Conservation (phyloP, 1,140 invertebrate species). For the Eurosta solidaginis region DNA sequence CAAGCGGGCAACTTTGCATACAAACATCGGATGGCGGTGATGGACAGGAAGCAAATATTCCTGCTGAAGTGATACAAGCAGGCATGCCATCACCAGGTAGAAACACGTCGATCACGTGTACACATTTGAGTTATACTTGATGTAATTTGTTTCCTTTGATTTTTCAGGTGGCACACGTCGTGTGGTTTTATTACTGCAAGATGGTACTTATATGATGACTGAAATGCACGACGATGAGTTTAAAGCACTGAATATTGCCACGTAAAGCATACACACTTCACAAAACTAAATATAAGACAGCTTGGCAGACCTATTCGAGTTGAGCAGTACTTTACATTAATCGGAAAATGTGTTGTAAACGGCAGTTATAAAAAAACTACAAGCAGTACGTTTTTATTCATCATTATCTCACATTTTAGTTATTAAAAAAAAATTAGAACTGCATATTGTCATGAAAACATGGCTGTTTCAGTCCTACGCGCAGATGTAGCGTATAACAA, state of each 20-base stretch:
- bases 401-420: too few species aligned
- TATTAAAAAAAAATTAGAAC: too few species aligned
- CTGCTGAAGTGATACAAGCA: constrained; percentile 80
- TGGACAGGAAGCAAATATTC: constrained; percentile 69
- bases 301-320: too few species aligned
- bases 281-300: too few species aligned
- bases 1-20: constrained; percentile 51
- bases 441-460: too few species aligned
- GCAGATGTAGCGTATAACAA: too few species aligned
- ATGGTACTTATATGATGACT: constrained; percentile 82
- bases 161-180: constrained; percentile 74
- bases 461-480: too few species aligned
- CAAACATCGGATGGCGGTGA: constrained; percentile 64
- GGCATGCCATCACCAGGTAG: constrained; percentile 78
- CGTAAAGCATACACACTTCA: constrained; percentile 47
- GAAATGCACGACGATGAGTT: constrained; percentile 84
- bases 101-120: constrained; percentile 29
- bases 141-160: background rate
- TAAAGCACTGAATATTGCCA: constrained; percentile 66
- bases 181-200: constrained; percentile 77
- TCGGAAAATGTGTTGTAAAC: too few species aligned
- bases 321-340: too few species aligned
- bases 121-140: too few species aligned
- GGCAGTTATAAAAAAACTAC: too few species aligned
- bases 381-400: too few species aligned